Evolutionary conservation across 2,113 vertebrate species (phyloP).

Genomic region (Malaclemys terrapin): DNA sequence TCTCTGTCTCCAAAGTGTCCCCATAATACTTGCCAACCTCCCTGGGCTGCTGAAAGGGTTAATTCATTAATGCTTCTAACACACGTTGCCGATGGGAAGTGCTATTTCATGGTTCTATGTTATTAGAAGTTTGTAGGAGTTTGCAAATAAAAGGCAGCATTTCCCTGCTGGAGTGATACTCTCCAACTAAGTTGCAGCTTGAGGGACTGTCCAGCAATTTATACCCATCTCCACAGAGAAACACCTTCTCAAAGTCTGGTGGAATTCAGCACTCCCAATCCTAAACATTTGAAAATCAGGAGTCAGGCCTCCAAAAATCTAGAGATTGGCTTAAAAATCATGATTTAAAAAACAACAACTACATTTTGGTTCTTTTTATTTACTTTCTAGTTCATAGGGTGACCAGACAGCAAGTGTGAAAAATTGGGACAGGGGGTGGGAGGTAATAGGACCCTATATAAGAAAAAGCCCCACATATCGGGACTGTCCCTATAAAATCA

Average conservation of each 20-base stretch:
- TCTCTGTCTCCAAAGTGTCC: not conserved
- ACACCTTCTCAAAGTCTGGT: not conserved
- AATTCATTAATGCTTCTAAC: constrained; percentile 25
- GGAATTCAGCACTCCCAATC: not conserved
- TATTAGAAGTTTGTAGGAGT: not conserved
- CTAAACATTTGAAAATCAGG: not conserved
- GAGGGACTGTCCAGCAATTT: not conserved
- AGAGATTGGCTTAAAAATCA: not conserved
- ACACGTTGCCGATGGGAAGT: not conserved
- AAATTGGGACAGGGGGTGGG: no score
- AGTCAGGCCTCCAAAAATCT: not conserved
- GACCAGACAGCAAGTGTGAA: no score
- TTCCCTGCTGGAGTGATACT: constrained; percentile 10
- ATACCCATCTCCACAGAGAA: not conserved
- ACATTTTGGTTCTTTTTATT: not conserved
- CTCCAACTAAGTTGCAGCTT: not conserved
- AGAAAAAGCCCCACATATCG: no score
- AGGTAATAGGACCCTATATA: no score
- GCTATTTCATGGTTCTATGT: constrained; percentile 22
- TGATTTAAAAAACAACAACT: not conserved
- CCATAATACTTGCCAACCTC: not conserved
- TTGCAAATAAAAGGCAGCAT: not conserved
- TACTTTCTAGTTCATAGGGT: constrained; percentile 3
- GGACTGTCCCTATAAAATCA: no score
- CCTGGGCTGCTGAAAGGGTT: not conserved